phyloP scores from a whole-genome alignment of 2,888 invertebrate species.

The Pardosa pseudoannulata region DNA sequence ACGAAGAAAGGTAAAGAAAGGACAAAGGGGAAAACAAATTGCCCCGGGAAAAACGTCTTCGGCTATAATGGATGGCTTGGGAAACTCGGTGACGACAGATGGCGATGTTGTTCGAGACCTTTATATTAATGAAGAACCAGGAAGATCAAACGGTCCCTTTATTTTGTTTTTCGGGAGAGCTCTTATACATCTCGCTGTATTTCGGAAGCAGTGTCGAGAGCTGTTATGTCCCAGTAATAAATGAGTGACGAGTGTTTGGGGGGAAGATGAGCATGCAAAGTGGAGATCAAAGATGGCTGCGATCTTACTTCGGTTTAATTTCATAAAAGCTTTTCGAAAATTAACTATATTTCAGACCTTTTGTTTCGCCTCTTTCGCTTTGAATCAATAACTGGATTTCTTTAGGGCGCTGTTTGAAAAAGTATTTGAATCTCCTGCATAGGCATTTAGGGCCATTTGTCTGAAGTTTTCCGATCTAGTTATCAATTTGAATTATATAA shows the following conservation, averaged over 20 bases:
- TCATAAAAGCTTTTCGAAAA: too few species aligned
- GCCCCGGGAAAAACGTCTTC: constrained; percentile 65
- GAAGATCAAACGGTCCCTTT: constrained; percentile 50
- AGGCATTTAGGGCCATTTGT: too few species aligned
- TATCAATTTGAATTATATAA: too few species aligned
- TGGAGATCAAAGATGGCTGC: too few species aligned
- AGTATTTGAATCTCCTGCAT: too few species aligned
- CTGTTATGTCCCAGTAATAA: background rate
- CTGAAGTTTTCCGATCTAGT: too few species aligned
- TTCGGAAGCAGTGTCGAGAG: background rate
- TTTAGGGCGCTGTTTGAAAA: too few species aligned
- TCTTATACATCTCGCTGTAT: background rate
- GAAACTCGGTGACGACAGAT: constrained; percentile 70
- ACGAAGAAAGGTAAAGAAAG: constrained; percentile 65
- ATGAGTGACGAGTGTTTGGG: background rate
- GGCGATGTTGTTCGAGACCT: constrained; percentile 69
- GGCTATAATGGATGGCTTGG: constrained; percentile 59
- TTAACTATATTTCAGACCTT: too few species aligned
- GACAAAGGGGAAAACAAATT: constrained; percentile 65
- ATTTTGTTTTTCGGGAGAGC: background rate
- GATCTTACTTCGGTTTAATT: too few species aligned
- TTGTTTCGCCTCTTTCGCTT: too few species aligned
- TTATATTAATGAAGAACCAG: constrained; percentile 65
- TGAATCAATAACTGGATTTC: too few species aligned
- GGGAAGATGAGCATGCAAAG: too few species aligned